Evolutionary conservation across 2,113 vertebrate species (phyloP).

Genomic region (Notothenia coriiceps): DNA sequence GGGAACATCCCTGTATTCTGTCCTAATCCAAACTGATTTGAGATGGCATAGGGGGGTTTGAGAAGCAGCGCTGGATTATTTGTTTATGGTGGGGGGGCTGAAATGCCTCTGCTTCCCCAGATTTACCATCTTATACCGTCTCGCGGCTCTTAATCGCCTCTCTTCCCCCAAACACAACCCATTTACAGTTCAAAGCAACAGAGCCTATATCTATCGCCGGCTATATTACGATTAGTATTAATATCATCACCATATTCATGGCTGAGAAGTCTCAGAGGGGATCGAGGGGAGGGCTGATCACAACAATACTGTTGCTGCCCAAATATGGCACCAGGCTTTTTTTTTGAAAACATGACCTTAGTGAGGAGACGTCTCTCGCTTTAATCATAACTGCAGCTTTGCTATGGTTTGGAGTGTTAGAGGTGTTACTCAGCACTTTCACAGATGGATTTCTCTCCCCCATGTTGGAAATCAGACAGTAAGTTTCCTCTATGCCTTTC

Average conservation of each 20-base stretch:
- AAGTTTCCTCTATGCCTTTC: conserved; percentile 10
- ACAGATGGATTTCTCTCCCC: not conserved
- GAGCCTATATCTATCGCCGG: conserved; percentile 74
- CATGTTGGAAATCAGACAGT: conserved; percentile 34
- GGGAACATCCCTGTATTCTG: conserved; percentile 80
- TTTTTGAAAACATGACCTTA: conserved; percentile 76
- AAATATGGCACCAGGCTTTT: conserved; percentile 60
- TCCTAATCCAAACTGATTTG: conserved; percentile 86
- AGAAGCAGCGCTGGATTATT: conserved; percentile 82
- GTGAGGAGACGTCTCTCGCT: conserved; percentile 44
- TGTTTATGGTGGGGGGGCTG: conserved; percentile 78
- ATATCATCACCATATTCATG: conserved; percentile 80
- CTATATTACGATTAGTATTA: conserved; percentile 85
- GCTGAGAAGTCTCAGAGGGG: conserved; percentile 77
- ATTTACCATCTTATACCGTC: conserved; percentile 81
- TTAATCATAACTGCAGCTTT: conserved; percentile 59
- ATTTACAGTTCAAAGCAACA: conserved; percentile 85
- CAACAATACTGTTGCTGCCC: conserved; percentile 66
- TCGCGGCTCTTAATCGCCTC: conserved; percentile 74
- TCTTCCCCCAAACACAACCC: conserved; percentile 76
- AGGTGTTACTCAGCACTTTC: conserved; percentile 71
- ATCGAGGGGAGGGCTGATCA: conserved; percentile 49
- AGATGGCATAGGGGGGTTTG: conserved; percentile 70
- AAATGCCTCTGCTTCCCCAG: conserved; percentile 76
- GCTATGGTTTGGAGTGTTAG: conserved; percentile 36